Percentiles rank a stretch among this genome's conserved stretches.
These are phyloP conservation scores for Neotoxoptera formosana DNA, from an alignment of 1,140 invertebrate genomes.

Conservation along the genomic window DNA sequence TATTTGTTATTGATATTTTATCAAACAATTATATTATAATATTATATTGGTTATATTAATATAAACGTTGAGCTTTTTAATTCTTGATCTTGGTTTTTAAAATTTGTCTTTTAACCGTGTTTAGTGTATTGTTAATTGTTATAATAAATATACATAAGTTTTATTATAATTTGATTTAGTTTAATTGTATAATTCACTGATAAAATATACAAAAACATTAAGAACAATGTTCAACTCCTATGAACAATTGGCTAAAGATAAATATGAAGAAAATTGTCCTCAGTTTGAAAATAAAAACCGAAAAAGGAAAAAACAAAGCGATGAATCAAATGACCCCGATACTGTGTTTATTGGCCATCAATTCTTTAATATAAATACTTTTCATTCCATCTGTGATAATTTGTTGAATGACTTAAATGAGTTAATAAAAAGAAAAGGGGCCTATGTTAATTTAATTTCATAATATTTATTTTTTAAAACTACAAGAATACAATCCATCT, in stretches of 20 bases:
- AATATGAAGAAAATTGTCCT: constrained; percentile 2
- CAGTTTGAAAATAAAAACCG: background rate
- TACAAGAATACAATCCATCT: background rate
- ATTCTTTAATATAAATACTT: background rate
- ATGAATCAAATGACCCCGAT: background rate
- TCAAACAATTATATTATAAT: too few relatives aligned
- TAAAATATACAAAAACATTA: background rate
- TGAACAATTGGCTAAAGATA: background rate
- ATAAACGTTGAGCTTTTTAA: too few relatives aligned
- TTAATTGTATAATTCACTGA: background rate
- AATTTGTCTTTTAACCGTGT: too few relatives aligned
- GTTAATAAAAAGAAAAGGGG: too few relatives aligned
- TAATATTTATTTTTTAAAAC: background rate
- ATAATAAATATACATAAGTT: too few relatives aligned
- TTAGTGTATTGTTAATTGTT: too few relatives aligned
- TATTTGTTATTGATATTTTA: too few relatives aligned
- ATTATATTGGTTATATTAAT: too few relatives aligned
- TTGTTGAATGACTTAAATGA: background rate
- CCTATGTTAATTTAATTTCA: too few relatives aligned
- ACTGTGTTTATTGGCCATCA: too few relatives aligned
- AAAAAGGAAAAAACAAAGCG: background rate
- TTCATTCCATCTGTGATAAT: background rate
- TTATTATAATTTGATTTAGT: background rate
- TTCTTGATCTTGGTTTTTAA: too few relatives aligned
- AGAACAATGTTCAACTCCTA: background rate